A percentile compares a stretch with the other conserved stretches of the same genome.
Evolutionary conservation across 2,113 vertebrate genomes (phyloP).

Genomic region (Colaptes auratus): DNA sequence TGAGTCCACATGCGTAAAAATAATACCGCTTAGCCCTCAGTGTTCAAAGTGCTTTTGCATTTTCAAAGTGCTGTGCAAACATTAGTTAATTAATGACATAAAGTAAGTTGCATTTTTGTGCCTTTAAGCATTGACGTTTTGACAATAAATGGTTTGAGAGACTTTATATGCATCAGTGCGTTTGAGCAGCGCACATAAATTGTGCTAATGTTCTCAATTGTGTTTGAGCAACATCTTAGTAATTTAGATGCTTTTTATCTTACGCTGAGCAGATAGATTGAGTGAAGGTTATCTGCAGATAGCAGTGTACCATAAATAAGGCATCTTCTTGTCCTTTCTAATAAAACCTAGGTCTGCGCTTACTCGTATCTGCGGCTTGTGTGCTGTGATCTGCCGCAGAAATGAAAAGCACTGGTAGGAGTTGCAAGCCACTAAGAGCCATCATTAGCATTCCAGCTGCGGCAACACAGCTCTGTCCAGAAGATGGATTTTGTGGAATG

Average conservation of each 20-base stretch:
- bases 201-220: conserved; percentile 53
- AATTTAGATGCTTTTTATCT: conserved; percentile 49
- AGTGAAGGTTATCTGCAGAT: neutral
- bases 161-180: conserved; percentile 19
- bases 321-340: conserved; percentile 18
- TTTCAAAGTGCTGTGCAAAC: conserved; percentile 57
- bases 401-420: conserved; percentile 17
- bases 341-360: conserved; percentile 28
- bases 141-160: conserved; percentile 58
- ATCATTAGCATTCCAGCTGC: conserved; percentile 56
- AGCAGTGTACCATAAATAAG: conserved; percentile 12
- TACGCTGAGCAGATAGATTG: neutral
- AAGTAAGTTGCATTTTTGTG: conserved; percentile 61
- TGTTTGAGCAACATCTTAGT: conserved; percentile 31
- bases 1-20: conserved; percentile 44
- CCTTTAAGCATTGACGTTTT: conserved; percentile 57
- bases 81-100: conserved; percentile 59
- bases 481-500: conserved; percentile 67
- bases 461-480: conserved; percentile 29
- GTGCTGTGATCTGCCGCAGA: conserved; percentile 14
- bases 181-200: conserved; percentile 58
- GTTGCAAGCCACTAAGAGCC: conserved; percentile 26
- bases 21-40: conserved; percentile 40
- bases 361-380: conserved; percentile 18
- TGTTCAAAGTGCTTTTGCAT: conserved; percentile 50